These are phyloP conservation scores for Sciurus niger DNA, from an alignment of 2,113 vertebrate species.

Conservation along the genomic window DNA sequence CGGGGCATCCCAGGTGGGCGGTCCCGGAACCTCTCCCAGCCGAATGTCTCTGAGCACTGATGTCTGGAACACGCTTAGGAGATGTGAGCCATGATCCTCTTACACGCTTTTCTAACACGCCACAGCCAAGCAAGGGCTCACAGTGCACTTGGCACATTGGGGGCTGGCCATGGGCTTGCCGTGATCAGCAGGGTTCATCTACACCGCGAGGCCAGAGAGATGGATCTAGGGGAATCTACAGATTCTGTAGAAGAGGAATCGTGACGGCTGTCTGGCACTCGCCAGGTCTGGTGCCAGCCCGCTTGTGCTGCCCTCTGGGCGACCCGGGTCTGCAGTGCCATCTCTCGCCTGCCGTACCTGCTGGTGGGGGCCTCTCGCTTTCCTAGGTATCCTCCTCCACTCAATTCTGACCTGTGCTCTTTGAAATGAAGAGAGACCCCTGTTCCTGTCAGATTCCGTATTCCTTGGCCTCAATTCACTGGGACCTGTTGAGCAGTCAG, in stretches of 20 bases:
- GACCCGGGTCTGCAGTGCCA: fast-evolving
- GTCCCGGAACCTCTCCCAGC: not conserved
- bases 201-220: no score
- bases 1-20: not conserved
- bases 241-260: not conserved
- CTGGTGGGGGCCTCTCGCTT: not conserved
- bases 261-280: fast-evolving
- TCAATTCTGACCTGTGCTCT: not conserved
- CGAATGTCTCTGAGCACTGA: not conserved
- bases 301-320: not conserved
- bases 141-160: fast-evolving
- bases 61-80: not conserved
- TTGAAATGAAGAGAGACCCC: not conserved
- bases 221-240: not conserved
- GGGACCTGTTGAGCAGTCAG: not conserved
- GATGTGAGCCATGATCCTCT: not conserved
- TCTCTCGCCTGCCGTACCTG: not conserved
- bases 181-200: not conserved
- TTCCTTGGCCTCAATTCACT: not conserved
- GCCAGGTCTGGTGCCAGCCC: not conserved
- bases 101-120: not conserved
- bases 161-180: not conserved
- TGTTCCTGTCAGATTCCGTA: fast-evolving
- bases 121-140: not conserved
- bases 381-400: not conserved